A percentile compares a stretch with the other conserved stretches of the same genome.
phyloP scores from a whole-genome alignment of 2,888 invertebrate genomes.

The Beris chalybata region DNA sequence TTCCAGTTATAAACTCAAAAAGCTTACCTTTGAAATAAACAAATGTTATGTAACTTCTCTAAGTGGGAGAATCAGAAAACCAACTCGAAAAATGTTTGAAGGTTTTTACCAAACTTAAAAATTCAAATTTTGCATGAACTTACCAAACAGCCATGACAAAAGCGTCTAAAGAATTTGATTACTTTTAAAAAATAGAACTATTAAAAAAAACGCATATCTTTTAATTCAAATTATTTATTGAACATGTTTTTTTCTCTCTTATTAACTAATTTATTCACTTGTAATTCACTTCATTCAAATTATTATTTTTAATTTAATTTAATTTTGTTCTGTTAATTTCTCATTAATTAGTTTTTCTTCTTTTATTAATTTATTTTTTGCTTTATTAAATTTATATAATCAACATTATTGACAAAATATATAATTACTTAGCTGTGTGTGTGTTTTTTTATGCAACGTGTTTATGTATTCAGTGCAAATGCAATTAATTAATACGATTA shows the following conservation, averaged over 20 bases:
- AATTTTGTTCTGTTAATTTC: constrained; percentile 14
- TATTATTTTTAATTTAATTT: constrained; percentile 26
- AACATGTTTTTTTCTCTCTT: constrained; percentile 49
- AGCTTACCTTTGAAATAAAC: too few relatives aligned
- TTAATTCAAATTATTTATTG: constrained; percentile 50
- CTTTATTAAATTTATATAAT: constrained; percentile 27
- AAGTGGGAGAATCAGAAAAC: too few relatives aligned
- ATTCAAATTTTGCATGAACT: too few relatives aligned
- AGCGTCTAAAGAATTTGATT: too few relatives aligned
- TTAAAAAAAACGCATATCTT: constrained; percentile 32
- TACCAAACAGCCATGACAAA: too few relatives aligned
- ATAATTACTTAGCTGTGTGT: constrained; percentile 39
- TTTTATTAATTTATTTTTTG: constrained; percentile 35
- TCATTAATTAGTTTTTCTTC: constrained; percentile 30
- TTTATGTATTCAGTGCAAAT: constrained; percentile 38
- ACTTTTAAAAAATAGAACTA: too few relatives aligned
- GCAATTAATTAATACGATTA: constrained; percentile 36
- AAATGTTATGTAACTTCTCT: too few relatives aligned
- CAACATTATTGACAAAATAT: constrained; percentile 43
- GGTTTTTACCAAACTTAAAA: too few relatives aligned
- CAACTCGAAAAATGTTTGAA: too few relatives aligned
- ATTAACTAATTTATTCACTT: constrained; percentile 37
- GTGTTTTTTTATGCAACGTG: constrained; percentile 32
- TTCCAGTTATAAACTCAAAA: too few relatives aligned
- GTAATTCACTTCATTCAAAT: constrained; percentile 36